Evolutionary conservation across 2,113 vertebrate species (phyloP).

Genomic region (Theristicus caerulescens): DNA sequence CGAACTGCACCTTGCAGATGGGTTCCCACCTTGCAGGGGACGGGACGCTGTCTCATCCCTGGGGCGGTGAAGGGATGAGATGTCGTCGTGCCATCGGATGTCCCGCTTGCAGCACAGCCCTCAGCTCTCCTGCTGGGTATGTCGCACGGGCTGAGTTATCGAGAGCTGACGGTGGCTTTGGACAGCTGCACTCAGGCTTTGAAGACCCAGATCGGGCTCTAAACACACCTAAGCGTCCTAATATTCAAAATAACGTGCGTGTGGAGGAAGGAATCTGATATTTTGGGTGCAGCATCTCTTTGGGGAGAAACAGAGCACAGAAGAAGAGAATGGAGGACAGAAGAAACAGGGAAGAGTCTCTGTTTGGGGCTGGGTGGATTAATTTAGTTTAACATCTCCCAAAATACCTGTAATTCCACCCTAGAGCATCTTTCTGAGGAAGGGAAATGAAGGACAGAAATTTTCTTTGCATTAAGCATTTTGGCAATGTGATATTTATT

Average conservation of each 20-base stretch:
- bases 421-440: neutral
- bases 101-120: neutral
- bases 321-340: neutral
- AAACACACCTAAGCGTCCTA: neutral
- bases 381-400: neutral
- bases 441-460: neutral
- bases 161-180: neutral
- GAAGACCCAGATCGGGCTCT: neutral
- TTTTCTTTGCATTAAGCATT: neutral
- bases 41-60: fast-evolving
- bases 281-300: neutral
- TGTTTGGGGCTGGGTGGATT: neutral
- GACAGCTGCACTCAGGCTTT: neutral
- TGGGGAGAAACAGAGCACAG: neutral
- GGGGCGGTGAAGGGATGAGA: neutral
- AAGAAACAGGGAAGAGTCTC: neutral
- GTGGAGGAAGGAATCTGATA: neutral
- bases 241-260: neutral
- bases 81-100: neutral
- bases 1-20: neutral
- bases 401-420: neutral
- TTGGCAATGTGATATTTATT: neutral
- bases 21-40: neutral
- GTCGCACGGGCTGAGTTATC: neutral
- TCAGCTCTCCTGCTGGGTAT: neutral